Base-by-base conservation (phyloP, 2,888 invertebrate genomes). In the Drosophila neonasuta region DNA sequence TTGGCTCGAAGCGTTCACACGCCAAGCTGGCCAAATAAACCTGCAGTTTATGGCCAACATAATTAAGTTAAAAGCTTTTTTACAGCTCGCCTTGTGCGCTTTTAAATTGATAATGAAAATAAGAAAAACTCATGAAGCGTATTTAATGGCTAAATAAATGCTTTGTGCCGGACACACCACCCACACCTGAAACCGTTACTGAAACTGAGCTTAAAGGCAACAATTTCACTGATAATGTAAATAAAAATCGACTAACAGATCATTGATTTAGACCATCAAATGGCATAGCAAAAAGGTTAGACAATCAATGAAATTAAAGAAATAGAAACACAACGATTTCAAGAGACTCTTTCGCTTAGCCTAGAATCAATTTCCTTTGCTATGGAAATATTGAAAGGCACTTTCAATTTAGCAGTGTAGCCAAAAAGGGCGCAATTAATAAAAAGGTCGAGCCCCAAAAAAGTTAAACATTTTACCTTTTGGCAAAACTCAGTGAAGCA, bases 1-100 rank as follows among this genome's bases (percentile, higher is more conserved):
- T 51, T 60, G 66, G 68, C 56, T 61, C 64, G 45, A 48, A 73
- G 63, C 75, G 79, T 80, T 79, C 81, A 81, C 79, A 79, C 79
- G 79, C 81, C 81, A 74, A 77, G 74, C 61, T 73, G 80, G 63
- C 79, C 71, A 77, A 80, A 80, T 80, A 83, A 80, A 85, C 83
- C 86, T 86, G 80, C 83, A 85, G 80, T 83, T 83, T 83, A 86
- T 83, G 80, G 85, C 81, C 85, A 82, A 86, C 86, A 86, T 84
- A 84, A 84, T 84, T 84, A 84, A 84, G 79, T 86, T 84, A 79
- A 84, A 84, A 84, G 83, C 86, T 85, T 86, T 85, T 83, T 82
- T 83, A 83, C 78, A 74, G 74, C 75, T 49, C 74, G 52, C 52
- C 50, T 49, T 44, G 70, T 60, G 68, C 74, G 73, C 79, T 70